Conservation (phyloP, 2,888 invertebrate genomes). For the Drosophila histrio region DNA sequence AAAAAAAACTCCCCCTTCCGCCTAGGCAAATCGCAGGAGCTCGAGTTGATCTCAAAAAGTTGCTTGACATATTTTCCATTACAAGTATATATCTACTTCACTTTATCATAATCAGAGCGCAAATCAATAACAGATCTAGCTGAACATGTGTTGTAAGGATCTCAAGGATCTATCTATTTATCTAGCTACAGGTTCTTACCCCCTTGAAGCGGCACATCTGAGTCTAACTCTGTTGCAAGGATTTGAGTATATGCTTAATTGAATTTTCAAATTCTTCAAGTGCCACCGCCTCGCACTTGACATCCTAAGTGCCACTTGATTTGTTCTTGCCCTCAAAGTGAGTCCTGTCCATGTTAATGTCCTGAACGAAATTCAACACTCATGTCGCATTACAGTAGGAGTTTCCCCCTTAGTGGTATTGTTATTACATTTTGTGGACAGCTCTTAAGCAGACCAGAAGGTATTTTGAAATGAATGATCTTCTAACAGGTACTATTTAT, state of each 20-base stretch:
- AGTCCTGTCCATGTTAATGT: conserved; percentile 18
- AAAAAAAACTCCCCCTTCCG: not conserved
- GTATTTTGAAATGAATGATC: not conserved
- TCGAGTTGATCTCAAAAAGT: not conserved
- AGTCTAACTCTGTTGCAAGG: not conserved
- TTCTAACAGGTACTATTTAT: too few species aligned
- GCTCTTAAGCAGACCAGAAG: not conserved
- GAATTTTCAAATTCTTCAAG: conserved; percentile 44
- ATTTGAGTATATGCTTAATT: conserved; percentile 34
- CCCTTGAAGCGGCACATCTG: conserved; percentile 8
- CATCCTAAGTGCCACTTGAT: conserved; percentile 37
- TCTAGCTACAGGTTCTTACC: not conserved
- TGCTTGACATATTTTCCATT: too few species aligned
- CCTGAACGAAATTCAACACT: conserved; percentile 27
- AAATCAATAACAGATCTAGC: conserved; percentile 24
- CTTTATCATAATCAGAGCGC: not conserved
- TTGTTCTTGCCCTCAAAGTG: conserved; percentile 1
- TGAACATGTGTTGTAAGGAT: conserved; percentile 14
- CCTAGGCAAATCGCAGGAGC: not conserved
- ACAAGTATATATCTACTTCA: not conserved
- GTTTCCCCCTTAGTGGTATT: conserved; percentile 30
- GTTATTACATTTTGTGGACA: conserved; percentile 48
- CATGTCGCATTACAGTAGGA: not conserved
- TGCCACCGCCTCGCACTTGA: conserved; percentile 44
- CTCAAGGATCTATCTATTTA: conserved; percentile 18